Base-by-base conservation (phyloP, 1,140 invertebrate genomes). In the Steinernema khuongi region DNA sequence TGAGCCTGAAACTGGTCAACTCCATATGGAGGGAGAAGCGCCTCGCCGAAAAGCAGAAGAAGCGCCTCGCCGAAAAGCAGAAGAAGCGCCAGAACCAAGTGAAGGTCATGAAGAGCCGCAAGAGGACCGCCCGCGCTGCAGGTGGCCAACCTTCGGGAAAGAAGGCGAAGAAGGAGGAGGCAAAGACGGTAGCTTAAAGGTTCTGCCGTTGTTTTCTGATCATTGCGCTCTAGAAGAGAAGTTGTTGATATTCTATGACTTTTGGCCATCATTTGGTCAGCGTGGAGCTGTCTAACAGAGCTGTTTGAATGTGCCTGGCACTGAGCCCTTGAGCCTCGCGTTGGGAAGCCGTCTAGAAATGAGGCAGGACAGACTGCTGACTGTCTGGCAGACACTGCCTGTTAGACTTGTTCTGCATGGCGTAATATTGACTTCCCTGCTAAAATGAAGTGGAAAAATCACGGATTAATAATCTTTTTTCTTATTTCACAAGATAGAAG, bases 31-130 rank as follows among this genome's bases (percentile, higher is more conserved):
- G 76, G 17, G 74, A 69, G 28, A 76, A 74, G 75, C 86, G 68
- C 30, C 31, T 33, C 31, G 18, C 68, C 29, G 66, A 18, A 11
- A 75, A 87, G 30, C 50, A 60, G 19, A 60, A 60, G 50, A 76
- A 74, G 75, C 86, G 68, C 30, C 31, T 33, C 31, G 18, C 68
- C 29, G 66, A 18, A 11, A 75, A 87, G 30, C 50, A 60, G 19
- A 60, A 60, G n/a, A n/a, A 60, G 26, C 11, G 50, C 19, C 14
- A 60, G 26, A 41, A 41, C 36, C 36, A n/a, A n/a, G 4, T 4
- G 14, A 11, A 60, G 50, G 4, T 60, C 14, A 41, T 41, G n/a
- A n/a, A 41, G 36, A 60, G 26, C 14, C 50, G 50, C 50, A 60
- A 60, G 50, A 14, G 50, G 11, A n/a, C 36, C n/a, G 36, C 36